Percentiles rank a stretch among this genome's conserved stretches.
These are phyloP conservation scores for Atherinosoma microstoma DNA, from an alignment of 2,797 vertebrate species.

Conservation along the genomic window DNA sequence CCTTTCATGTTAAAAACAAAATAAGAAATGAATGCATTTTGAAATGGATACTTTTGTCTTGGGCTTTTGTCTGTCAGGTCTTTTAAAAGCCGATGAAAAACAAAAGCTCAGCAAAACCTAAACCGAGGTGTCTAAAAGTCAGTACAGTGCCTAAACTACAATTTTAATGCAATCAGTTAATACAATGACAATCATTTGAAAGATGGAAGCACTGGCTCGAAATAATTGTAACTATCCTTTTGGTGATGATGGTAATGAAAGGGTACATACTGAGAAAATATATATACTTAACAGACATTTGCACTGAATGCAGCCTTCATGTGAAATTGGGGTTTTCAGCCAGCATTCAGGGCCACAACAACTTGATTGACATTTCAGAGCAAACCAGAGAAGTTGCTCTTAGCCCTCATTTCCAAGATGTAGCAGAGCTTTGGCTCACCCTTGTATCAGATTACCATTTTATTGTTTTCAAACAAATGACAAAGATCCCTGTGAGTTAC, in stretches of 20 bases:
- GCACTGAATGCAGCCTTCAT: conserved; percentile 19
- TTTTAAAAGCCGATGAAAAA: conserved; percentile 9
- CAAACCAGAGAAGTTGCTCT: conserved; percentile 38
- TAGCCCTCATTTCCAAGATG: conserved; percentile 51
- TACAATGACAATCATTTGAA: conserved; percentile 2
- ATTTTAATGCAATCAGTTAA: conserved; percentile 30
- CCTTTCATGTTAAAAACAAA: not conserved
- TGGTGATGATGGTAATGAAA: conserved; percentile 30
- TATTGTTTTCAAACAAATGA: conserved; percentile 42
- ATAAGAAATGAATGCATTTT: conserved; percentile 2
- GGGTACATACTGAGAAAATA: conserved; percentile 14
- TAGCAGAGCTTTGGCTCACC: conserved; percentile 39
- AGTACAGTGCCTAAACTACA: not conserved
- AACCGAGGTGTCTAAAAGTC: conserved; percentile 20
- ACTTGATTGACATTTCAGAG: conserved; percentile 59
- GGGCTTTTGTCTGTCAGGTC: conserved; percentile 9
- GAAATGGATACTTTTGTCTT: conserved; percentile 1
- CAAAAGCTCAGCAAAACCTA: conserved; percentile 9
- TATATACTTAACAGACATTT: conserved; percentile 28
- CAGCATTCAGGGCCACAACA: conserved; percentile 32
- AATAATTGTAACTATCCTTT: conserved; percentile 37
- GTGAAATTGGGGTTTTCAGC: conserved; percentile 34
- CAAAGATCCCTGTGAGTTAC: conserved; percentile 17
- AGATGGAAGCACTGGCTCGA: conserved; percentile 19
- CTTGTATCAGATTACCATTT: conserved; percentile 41